Percentiles rank a stretch among this genome's conserved stretches.
phyloP scores from a whole-genome alignment of 2,113 vertebrate genomes.

The Rhynchopsitta pachyrhyncha region DNA sequence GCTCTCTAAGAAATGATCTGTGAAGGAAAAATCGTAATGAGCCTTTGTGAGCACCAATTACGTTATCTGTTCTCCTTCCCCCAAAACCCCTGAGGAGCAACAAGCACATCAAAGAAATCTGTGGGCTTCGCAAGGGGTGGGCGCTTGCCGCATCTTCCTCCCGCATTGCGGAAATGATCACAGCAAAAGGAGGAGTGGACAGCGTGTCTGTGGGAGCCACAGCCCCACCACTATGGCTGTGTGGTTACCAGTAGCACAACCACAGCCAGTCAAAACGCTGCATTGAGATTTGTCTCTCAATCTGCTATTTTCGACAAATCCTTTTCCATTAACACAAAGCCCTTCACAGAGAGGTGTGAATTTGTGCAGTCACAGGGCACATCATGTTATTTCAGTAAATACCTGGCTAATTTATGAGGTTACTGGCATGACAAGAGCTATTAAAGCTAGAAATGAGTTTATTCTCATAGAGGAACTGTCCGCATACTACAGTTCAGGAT shows the following conservation, averaged over 20 bases:
- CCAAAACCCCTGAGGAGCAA: background rate
- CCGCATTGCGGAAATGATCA: constrained; percentile 26
- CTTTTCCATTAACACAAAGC: background rate
- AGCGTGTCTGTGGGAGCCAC: background rate
- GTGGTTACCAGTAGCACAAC: accelerated
- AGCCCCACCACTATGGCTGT: background rate
- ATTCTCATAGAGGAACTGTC: background rate
- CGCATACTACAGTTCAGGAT: background rate
- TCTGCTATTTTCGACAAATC: background rate
- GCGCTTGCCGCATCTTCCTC: constrained; percentile 41
- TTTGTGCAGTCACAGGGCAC: background rate
- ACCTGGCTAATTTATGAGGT: background rate
- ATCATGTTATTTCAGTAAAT: background rate
- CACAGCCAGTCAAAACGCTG: background rate
- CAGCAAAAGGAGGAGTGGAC: background rate
- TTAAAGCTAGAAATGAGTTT: background rate
- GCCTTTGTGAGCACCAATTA: background rate
- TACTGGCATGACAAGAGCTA: background rate
- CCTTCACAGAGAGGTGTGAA: background rate
- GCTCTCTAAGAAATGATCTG: background rate
- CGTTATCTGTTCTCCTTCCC: background rate
- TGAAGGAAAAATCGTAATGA: constrained; percentile 18
- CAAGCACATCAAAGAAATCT: constrained; percentile 29
- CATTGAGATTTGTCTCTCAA: background rate
- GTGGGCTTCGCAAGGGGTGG: constrained; percentile 11